A percentile compares a stretch with the other conserved stretches of the same genome.
Conservation (phyloP, 2,113 vertebrate species). For the Ochotona princeps region DNA sequence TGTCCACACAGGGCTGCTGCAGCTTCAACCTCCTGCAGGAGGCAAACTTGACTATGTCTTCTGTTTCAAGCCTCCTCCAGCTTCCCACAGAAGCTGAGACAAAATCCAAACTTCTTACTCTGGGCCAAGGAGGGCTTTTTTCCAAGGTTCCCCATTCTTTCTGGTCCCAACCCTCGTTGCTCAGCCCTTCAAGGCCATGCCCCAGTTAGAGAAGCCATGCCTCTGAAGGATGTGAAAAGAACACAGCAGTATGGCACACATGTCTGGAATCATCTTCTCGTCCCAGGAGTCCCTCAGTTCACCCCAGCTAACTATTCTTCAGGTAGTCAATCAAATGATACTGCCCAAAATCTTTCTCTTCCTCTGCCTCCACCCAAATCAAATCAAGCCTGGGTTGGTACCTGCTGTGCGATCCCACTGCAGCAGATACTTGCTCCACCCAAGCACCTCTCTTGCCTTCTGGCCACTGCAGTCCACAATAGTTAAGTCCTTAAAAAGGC, state of each 20-base stretch:
- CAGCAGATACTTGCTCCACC: neutral
- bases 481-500: neutral
- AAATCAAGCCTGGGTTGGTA: neutral
- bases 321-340: neutral
- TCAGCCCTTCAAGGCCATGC: neutral
- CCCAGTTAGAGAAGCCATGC: neutral
- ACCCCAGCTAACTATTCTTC: neutral
- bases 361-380: neutral
- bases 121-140: fast-evolving
- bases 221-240: neutral
- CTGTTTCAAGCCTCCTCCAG: neutral
- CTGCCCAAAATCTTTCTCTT: neutral
- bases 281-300: neutral
- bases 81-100: neutral
- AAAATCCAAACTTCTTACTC: neutral
- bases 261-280: neutral
- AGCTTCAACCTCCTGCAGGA: neutral
- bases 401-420: neutral
- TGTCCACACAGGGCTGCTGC: neutral
- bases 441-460: neutral
- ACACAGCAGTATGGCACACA: no score
- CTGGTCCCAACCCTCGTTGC: neutral
- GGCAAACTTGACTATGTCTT: neutral
- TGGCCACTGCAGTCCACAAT: neutral
- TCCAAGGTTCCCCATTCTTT: neutral